A percentile compares a stretch with the other conserved stretches of the same genome.
phyloP scores from a whole-genome alignment of 2,797 vertebrate genomes.

The Microctenopoma lineatum region DNA sequence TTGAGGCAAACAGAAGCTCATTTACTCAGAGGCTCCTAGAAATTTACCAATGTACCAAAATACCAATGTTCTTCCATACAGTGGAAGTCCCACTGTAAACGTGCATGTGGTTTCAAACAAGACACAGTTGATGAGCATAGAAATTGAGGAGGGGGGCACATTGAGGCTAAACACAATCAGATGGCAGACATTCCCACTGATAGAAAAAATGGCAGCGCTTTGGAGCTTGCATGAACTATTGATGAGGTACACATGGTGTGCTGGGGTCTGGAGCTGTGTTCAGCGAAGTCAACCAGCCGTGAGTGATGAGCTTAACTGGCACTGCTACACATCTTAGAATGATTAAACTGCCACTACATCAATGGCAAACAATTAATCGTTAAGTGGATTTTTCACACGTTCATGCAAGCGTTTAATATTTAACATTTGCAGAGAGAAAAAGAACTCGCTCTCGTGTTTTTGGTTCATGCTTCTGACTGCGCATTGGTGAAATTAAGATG shows the following conservation, averaged over 20 bases:
- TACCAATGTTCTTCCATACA: slow-evolving; percentile 2
- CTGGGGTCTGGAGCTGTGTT: slow-evolving; percentile 52
- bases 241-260: slow-evolving; percentile 71
- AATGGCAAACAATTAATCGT: slow-evolving; percentile 67
- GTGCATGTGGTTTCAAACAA: slow-evolving; percentile 39
- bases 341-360: slow-evolving; percentile 65
- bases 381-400: slow-evolving; percentile 54
- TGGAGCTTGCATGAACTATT: slow-evolving; percentile 66
- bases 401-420: slow-evolving; percentile 50
- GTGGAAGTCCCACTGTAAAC: slow-evolving; percentile 35
- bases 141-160: slow-evolving; percentile 27
- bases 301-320: slow-evolving; percentile 71
- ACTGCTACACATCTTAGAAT: slow-evolving; percentile 66
- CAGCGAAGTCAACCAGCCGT: slow-evolving; percentile 57
- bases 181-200: slow-evolving; percentile 68
- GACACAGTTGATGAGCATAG: slow-evolving; percentile 52
- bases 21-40: too few relatives aligned
- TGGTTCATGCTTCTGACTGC: slow-evolving; percentile 33
- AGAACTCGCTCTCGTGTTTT: slow-evolving; percentile 11
- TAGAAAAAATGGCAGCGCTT: slow-evolving; percentile 61
- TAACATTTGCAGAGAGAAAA: slow-evolving; percentile 27
- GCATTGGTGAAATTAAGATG: slow-evolving; percentile 45
- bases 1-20: not conserved
- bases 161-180: slow-evolving; percentile 69
- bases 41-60: not conserved